phyloP scores from a whole-genome alignment of 1,140 invertebrate genomes.

The Atta colombica region DNA sequence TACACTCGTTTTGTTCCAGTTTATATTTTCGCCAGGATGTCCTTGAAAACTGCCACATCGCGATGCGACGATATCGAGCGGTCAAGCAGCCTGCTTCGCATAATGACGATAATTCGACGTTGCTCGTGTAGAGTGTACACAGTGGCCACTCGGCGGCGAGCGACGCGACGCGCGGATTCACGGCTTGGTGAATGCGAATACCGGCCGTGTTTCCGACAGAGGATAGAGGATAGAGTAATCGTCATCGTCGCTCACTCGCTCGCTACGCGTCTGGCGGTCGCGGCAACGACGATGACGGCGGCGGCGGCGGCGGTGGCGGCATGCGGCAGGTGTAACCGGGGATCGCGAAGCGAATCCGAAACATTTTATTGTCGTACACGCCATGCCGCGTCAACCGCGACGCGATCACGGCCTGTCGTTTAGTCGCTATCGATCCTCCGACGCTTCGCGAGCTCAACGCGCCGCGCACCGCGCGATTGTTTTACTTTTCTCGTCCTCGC shows the following conservation, averaged over 20 bases:
- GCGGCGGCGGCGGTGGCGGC: conserved; percentile 15
- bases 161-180: conserved; percentile 69
- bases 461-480: not conserved
- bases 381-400: conserved; percentile 51
- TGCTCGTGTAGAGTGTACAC: not conserved
- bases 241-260: conserved; percentile 56
- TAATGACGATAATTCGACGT: conserved; percentile 8
- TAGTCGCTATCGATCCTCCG: conserved; percentile 66
- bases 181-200: conserved; percentile 73
- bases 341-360: conserved; percentile 74
- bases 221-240: conserved; percentile 71
- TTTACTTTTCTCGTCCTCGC: not conserved
- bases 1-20: too few relatives aligned
- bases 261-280: conserved; percentile 19
- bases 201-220: conserved; percentile 64
- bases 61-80: conserved; percentile 6
- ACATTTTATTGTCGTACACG: conserved; percentile 71
- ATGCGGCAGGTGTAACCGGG: conserved; percentile 67
- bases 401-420: conserved; percentile 55
- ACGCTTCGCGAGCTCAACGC: conserved; percentile 6
- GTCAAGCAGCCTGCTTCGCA: conserved; percentile 10
- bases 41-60: not conserved
- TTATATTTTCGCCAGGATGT: too few relatives aligned
- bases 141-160: not conserved
- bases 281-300: not conserved